A percentile compares a stretch with the other conserved stretches of the same genome.
These are phyloP conservation scores for Keiferia lycopersicella DNA, from an alignment of 2,888 invertebrate genomes.

Conservation along the genomic window DNA sequence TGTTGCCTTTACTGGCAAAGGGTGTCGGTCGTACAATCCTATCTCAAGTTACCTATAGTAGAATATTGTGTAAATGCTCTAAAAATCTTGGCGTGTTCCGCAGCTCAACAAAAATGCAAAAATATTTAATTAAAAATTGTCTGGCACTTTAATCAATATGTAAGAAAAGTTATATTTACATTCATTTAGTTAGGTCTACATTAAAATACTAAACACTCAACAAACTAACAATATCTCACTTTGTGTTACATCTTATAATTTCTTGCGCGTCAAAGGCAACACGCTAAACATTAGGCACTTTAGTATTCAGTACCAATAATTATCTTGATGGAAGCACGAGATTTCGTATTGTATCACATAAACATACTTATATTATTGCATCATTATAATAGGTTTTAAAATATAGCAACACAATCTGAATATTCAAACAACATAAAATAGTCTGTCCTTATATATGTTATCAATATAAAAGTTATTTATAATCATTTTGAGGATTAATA, in stretches of 20 bases:
- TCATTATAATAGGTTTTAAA: background rate
- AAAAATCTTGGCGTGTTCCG: too few relatives aligned
- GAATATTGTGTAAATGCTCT: too few relatives aligned
- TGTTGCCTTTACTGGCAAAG: too few relatives aligned
- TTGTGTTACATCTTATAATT: slow-evolving; percentile 43
- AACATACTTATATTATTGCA: slow-evolving; percentile 18
- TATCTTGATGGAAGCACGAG: slow-evolving; percentile 20
- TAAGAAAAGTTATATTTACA: slow-evolving; percentile 65
- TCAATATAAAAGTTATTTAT: background rate
- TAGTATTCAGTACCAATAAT: background rate
- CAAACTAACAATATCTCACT: slow-evolving; percentile 53
- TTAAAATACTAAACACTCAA: slow-evolving; percentile 45
- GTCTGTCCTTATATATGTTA: background rate
- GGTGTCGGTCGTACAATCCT: too few relatives aligned
- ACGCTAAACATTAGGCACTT: slow-evolving; percentile 49
- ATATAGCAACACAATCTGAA: background rate
- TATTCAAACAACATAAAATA: background rate
- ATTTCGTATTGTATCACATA: slow-evolving; percentile 22
- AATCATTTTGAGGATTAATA: background rate
- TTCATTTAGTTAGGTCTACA: slow-evolving; percentile 38
- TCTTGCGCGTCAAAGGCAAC: slow-evolving; percentile 48
- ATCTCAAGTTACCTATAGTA: too few relatives aligned
- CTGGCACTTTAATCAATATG: slow-evolving; percentile 71
- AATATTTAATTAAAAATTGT: slow-evolving; percentile 50
- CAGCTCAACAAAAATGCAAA: slow-evolving; percentile 28